A percentile compares a stretch with the other conserved stretches of the same genome.
phyloP scores from a whole-genome alignment of 2,888 invertebrate species.

The Machimus atricapillus region DNA sequence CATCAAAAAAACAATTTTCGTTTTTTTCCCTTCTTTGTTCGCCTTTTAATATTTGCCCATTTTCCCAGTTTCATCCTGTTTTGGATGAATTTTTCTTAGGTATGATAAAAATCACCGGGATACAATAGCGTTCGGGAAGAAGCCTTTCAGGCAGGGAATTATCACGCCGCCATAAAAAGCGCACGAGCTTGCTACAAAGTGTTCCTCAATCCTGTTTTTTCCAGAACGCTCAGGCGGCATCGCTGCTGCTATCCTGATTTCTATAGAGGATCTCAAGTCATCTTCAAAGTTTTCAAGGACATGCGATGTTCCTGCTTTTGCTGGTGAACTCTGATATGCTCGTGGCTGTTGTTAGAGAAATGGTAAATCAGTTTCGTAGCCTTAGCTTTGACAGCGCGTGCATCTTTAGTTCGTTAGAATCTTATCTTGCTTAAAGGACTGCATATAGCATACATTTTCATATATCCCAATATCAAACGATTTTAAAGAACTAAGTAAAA shows the following conservation, averaged over 20 bases:
- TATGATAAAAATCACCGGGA: not conserved
- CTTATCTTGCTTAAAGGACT: not conserved
- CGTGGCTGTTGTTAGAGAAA: not conserved
- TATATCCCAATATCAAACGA: not conserved
- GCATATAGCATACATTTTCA: not conserved
- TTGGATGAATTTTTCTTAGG: not conserved
- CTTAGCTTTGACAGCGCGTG: not conserved
- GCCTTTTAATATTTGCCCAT: not conserved
- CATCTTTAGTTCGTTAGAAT: not conserved
- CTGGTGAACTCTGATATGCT: not conserved
- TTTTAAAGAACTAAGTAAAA: not conserved
- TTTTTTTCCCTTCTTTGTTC: not conserved
- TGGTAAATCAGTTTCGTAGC: not conserved
- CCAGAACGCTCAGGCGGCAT: not conserved
- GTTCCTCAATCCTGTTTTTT: not conserved
- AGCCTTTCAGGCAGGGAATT: not conserved
- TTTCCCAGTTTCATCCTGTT: not conserved
- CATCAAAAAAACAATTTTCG: not conserved
- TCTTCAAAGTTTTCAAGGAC: not conserved
- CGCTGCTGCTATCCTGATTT: not conserved
- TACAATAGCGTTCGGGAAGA: not conserved
- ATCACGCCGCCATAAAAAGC: not conserved
- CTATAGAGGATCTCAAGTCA: not conserved
- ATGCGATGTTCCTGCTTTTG: not conserved
- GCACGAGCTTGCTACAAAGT: not conserved